Percentiles rank a stretch among this genome's conserved stretches.
These are phyloP conservation scores for Hemicordylus capensis DNA, from an alignment of 2,113 vertebrate species.

Conservation along the genomic window DNA sequence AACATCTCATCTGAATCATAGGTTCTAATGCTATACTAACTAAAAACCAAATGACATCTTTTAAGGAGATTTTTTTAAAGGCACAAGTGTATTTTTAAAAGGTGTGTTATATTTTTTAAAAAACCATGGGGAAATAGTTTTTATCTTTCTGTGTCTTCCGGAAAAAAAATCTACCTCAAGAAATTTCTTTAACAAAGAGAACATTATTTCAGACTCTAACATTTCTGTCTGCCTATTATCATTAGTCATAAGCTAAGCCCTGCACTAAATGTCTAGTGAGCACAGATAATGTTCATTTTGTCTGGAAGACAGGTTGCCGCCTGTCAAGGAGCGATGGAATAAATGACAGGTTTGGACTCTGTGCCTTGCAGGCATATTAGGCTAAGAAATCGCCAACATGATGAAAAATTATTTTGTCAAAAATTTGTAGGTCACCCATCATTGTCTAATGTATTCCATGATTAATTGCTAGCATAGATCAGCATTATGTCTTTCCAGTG, in stretches of 20 bases:
- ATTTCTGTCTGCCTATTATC: conserved; percentile 92
- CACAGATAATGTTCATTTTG: conserved; percentile 97
- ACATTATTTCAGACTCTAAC: conserved; percentile 91
- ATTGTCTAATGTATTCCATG: conserved; percentile 98
- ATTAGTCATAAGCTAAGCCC: conserved; percentile 91
- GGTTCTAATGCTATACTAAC: conserved; percentile 67
- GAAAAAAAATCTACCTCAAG: conserved; percentile 81
- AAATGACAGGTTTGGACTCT: conserved; percentile 98
- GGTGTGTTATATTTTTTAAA: conserved; percentile 58
- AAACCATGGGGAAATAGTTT: conserved; percentile 68
- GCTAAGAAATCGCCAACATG: conserved; percentile 94
- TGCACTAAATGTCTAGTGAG: conserved; percentile 92
- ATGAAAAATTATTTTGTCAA: conserved; percentile 99
- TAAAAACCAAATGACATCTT: conserved; percentile 52
- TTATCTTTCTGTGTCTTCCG: conserved; percentile 76
- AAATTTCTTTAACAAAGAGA: conserved; percentile 90
- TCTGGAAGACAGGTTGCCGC: conserved; percentile 97
- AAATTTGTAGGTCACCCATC: conserved; percentile 95
- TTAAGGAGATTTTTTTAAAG: conserved; percentile 33
- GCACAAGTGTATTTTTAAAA: conserved; percentile 48
- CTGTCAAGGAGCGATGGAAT: conserved; percentile 96
- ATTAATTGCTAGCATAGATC: conserved; percentile 99
- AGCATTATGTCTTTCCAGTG: conserved; percentile 97
- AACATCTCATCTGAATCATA: conserved; percentile 42
- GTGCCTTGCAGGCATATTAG: conserved; percentile 97